Conservation (phyloP, 2,797 vertebrate species). For the Manis javanica region DNA sequence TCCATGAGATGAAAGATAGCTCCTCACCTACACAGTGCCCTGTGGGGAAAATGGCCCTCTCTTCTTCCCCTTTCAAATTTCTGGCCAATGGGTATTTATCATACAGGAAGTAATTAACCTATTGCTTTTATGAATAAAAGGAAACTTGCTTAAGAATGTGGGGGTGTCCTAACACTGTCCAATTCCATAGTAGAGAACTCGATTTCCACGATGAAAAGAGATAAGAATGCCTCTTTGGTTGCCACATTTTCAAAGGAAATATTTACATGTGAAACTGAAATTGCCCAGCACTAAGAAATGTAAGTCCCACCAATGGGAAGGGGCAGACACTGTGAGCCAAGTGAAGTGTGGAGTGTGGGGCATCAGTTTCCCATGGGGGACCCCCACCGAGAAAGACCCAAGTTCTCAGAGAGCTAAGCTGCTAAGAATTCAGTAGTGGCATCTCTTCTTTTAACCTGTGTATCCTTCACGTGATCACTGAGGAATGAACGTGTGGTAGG, state of each 20-base stretch:
- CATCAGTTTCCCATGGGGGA: neutral
- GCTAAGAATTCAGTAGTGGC: neutral
- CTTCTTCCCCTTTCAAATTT: neutral
- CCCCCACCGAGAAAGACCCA: neutral
- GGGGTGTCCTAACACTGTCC: fast-evolving
- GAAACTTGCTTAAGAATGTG: neutral
- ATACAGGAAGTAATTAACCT: neutral
- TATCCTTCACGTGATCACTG: neutral
- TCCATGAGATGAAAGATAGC: neutral
- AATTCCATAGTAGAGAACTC: neutral
- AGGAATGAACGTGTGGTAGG: too few relatives aligned
- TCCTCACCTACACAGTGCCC: neutral
- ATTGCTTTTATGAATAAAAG: neutral
- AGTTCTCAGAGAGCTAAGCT: too few relatives aligned
- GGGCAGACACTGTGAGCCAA: neutral
- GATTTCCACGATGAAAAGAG: neutral
- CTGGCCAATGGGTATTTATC: too few relatives aligned
- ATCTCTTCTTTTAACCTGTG: neutral
- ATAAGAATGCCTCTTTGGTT: neutral
- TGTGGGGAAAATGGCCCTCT: neutral
- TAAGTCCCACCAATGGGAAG: neutral
- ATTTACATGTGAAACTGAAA: neutral
- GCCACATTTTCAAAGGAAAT: neutral
- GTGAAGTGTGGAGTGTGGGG: fast-evolving
- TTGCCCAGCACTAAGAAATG: neutral